Evolutionary conservation across 2,888 invertebrate genomes (phyloP).

Genomic region (Eucera pruinosa): DNA sequence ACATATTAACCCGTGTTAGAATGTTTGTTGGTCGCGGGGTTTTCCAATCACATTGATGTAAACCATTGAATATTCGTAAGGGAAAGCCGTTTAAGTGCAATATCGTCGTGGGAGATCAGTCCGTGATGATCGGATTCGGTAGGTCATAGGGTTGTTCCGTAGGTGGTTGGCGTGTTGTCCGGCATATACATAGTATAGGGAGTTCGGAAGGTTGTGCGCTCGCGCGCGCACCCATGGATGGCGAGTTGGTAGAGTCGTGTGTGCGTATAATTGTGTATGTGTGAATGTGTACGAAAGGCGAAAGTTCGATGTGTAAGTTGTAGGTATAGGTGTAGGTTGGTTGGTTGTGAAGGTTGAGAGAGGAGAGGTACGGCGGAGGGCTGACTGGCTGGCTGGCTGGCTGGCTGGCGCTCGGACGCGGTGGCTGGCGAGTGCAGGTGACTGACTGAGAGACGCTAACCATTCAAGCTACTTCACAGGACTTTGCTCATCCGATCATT

Average conservation of each 20-base stretch:
- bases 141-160: constrained; percentile 66
- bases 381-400: constrained; percentile 58
- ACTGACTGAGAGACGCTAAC: constrained; percentile 75
- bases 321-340: constrained; percentile 70
- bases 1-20: constrained; percentile 5
- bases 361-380: constrained; percentile 70
- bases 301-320: constrained; percentile 51
- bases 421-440: constrained; percentile 75
- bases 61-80: background rate
- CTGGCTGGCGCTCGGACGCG: constrained; percentile 68
- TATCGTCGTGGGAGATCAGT: constrained; percentile 20
- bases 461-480: constrained; percentile 64
- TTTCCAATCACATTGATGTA: background rate
- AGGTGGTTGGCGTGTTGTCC: constrained; percentile 63
- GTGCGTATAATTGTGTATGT: background rate
- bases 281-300: constrained; percentile 22
- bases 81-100: constrained; percentile 5
- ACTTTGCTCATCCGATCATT: constrained; percentile 44
- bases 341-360: constrained; percentile 74
- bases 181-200: constrained; percentile 48
- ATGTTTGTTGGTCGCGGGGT: background rate
- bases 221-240: constrained; percentile 48
- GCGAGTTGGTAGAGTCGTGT: constrained; percentile 35
- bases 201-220: constrained; percentile 58
- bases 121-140: constrained; percentile 54